phyloP scores from a whole-genome alignment of 2,797 vertebrate genomes.

The Eremophila alpestris region DNA sequence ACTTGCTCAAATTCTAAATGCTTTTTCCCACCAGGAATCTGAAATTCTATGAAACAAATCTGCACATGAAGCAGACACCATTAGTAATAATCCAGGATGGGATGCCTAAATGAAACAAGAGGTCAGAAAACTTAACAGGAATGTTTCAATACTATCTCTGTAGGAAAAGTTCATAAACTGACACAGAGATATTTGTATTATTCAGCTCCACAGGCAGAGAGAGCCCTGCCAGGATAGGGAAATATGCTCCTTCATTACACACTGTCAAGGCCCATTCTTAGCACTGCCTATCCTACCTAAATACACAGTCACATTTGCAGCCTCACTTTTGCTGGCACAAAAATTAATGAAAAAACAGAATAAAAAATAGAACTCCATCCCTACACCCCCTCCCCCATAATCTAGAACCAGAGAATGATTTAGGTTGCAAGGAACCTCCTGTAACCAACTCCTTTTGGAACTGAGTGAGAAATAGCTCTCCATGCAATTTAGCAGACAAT shows the following conservation, averaged over 20 bases:
- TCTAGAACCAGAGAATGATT: neutral
- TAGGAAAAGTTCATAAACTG: neutral
- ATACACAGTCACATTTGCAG: neutral
- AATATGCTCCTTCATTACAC: neutral
- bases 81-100: neutral
- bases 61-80: neutral
- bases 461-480: neutral
- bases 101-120: neutral
- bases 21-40: neutral
- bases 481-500: neutral
- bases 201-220: neutral
- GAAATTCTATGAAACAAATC: neutral
- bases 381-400: neutral
- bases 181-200: neutral
- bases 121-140: neutral
- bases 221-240: neutral
- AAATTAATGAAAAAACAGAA: neutral
- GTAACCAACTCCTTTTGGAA: neutral
- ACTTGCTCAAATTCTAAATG: neutral
- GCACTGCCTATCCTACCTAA: neutral
- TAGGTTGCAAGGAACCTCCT: neutral
- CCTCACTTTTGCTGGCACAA: neutral
- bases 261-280: neutral
- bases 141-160: neutral
- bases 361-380: neutral